Evolutionary conservation across 1,140 invertebrate species (phyloP).

Genomic region (Saccostrea echinata): DNA sequence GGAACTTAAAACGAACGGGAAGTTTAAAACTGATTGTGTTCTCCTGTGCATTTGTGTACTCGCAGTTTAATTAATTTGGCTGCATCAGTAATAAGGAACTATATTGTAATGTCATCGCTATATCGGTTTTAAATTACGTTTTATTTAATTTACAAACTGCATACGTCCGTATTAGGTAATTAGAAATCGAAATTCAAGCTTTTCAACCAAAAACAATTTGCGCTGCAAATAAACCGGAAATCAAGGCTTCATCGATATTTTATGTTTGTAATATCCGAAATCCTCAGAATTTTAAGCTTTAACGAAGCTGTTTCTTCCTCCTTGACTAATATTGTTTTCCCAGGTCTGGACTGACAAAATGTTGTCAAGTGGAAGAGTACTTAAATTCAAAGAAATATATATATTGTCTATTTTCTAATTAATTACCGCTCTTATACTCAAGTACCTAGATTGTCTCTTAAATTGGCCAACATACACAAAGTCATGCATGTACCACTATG

Average conservation of each 20-base stretch:
- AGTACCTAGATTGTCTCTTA: neutral
- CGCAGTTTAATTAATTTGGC: neutral
- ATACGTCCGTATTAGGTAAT: neutral
- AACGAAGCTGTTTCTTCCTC: neutral
- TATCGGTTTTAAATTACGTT: neutral
- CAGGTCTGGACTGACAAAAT: neutral
- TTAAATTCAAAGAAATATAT: neutral
- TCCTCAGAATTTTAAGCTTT: neutral
- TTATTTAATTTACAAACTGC: neutral
- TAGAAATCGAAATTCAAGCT: neutral
- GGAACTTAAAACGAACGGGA: too few species aligned
- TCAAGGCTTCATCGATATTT: neutral
- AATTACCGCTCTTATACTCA: neutral
- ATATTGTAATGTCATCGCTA: neutral
- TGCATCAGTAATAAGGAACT: neutral
- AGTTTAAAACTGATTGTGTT: too few species aligned
- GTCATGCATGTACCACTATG: constrained; percentile 17
- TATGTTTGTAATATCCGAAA: neutral
- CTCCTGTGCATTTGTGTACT: too few species aligned
- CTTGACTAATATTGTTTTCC: neutral
- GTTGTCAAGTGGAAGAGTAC: neutral
- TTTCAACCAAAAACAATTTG: neutral
- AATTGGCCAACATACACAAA: constrained; percentile 7
- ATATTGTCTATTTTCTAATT: neutral
- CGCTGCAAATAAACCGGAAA: neutral